Evolutionary conservation across 2,888 invertebrate genomes (phyloP).

Genomic region (Netelia melanura): DNA sequence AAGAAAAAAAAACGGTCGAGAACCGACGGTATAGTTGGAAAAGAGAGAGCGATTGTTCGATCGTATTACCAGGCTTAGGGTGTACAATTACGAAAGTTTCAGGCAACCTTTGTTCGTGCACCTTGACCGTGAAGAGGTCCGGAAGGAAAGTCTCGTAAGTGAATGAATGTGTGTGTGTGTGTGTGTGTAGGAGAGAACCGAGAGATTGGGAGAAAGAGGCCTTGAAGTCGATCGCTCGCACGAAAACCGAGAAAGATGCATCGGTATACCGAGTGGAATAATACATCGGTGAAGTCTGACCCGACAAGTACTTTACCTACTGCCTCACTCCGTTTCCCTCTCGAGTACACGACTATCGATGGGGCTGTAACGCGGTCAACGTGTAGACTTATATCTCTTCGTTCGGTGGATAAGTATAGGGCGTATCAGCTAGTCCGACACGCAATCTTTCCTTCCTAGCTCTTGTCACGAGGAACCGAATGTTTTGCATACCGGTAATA

Average conservation of each 20-base stretch:
- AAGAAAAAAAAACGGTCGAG: not conserved
- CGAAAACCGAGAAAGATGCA: conserved; percentile 49
- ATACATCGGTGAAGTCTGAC: conserved; percentile 21
- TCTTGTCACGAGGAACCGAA: conserved; percentile 21
- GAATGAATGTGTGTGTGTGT: conserved; percentile 18
- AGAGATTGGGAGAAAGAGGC: conserved; percentile 31
- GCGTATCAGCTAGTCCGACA: conserved; percentile 39
- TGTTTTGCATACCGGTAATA: conserved; percentile 21
- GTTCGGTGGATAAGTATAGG: conserved; percentile 24
- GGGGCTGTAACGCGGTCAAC: conserved; percentile 33
- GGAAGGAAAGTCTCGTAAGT: conserved; percentile 35
- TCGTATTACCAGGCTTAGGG: not conserved
- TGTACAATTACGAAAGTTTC: conserved; percentile 16
- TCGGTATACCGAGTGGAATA: not conserved
- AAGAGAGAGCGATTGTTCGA: conserved; percentile 6
- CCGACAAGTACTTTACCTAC: conserved; percentile 20
- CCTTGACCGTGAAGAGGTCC: conserved; percentile 51
- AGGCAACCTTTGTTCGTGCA: conserved; percentile 31
- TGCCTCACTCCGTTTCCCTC: not conserved
- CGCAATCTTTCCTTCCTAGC: conserved; percentile 47
- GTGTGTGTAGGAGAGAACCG: not conserved
- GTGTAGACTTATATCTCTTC: conserved; percentile 18
- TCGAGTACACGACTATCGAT: conserved; percentile 7
- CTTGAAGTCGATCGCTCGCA: conserved; percentile 44
- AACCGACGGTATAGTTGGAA: not conserved